Evolutionary conservation across 1,140 invertebrate species (phyloP), one percentile per base, ranked within the genome.

Genomic region (Nylanderia fulva): DNA sequence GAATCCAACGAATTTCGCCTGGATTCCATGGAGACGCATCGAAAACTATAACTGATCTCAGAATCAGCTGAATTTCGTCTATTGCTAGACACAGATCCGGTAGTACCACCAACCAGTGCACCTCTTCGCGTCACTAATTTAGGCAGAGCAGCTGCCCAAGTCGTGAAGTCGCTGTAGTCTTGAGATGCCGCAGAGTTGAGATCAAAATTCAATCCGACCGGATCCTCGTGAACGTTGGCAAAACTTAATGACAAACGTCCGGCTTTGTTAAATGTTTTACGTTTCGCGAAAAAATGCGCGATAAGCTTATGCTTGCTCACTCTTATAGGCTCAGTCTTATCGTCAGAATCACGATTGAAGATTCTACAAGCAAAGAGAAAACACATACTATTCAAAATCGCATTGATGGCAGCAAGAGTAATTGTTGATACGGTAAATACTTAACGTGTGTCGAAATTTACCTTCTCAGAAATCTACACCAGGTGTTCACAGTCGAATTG

Each of bases 251-350:
- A 98, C 24, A 99, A 95, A n/a, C 97, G 95, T 0, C 98, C 98
- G 72, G 96, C 96, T 91, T 97, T 96, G 79, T 98, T 97, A 77
- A 98, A 96, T 80, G 97, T 97, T 91, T 98, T 97, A n/a, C 98
- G 95, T 85, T 98, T 98, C 0, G 97, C 97, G 96, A 98, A 99
- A 1, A 98, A 98, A 92, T 98, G 96, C 11, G 98, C 97, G 71
- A 99, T 98, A 29, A 99, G 96, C 94, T 98, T 98, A 93, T 99
- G 98, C 91, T 98, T 98, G 90, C 97, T 97, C 84, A 97, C 94
- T 93, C 96, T 97, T 52, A 96, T 95, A 13, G 97, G 97, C n/a
- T n/a, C n/a, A 27, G 97, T 96, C 84, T 97, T n/a, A n/a, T n/a
- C 96, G 86, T 97, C 96, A 4, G 96, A 94, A 86, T 97, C 96